Conservation (phyloP, 2,888 invertebrate genomes). For the Tachina grossa region DNA sequence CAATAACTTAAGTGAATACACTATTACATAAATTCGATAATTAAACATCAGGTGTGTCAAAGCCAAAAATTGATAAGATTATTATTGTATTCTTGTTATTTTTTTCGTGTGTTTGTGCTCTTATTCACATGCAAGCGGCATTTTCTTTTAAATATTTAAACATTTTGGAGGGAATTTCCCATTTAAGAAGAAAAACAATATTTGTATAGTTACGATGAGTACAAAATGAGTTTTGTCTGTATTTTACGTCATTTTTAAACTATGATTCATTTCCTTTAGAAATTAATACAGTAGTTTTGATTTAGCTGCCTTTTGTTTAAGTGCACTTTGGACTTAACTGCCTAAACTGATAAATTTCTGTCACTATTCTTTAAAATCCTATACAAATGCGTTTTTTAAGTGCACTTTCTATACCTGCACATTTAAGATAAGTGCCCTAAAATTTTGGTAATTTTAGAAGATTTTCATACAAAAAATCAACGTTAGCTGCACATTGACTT, state of each 20-base stretch:
- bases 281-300: no score
- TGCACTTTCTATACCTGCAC: no score
- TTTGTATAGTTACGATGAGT: background rate
- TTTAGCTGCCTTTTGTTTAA: no score
- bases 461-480: no score
- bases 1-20: background rate
- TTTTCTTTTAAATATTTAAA: constrained; percentile 49
- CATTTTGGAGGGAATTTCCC: constrained; percentile 59
- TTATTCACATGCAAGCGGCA: constrained; percentile 56
- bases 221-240: background rate
- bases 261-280: constrained; percentile 64
- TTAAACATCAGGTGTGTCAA: constrained; percentile 66
- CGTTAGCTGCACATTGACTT: no score
- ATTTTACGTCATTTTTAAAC: constrained; percentile 23
- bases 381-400: no score
- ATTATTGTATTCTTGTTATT: constrained; percentile 19
- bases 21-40: constrained; percentile 32
- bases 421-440: no score
- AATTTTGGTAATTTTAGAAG: no score
- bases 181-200: constrained; percentile 33
- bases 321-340: no score
- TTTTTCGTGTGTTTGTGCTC: background rate
- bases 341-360: no score
- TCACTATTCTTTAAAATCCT: no score
- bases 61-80: constrained; percentile 63